These are phyloP conservation scores for Oreortyx pictus DNA, from an alignment of 2,797 vertebrate species.

Conservation along the genomic window DNA sequence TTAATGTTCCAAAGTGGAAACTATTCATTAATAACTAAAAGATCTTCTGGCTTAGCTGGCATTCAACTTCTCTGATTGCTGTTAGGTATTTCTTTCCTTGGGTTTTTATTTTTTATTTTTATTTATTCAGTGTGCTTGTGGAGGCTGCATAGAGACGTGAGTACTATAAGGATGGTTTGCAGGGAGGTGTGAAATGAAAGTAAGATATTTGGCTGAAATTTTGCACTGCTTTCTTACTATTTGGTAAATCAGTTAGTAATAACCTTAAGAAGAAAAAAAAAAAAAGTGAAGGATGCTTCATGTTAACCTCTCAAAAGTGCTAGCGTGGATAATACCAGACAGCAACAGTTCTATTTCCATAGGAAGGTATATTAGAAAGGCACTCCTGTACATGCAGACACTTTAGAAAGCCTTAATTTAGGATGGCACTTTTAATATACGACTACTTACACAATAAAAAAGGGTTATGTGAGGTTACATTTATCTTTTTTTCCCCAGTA, in stretches of 20 bases:
- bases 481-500: not conserved
- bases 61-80: constrained; percentile 38
- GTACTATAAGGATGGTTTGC: not conserved
- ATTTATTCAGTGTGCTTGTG: not conserved
- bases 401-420: not conserved
- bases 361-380: not conserved
- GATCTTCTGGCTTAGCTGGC: constrained; percentile 40
- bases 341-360: not conserved
- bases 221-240: not conserved
- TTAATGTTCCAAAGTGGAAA: constrained; percentile 58
- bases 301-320: not conserved
- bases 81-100: not conserved
- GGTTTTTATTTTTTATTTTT: not conserved
- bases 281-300: not conserved
- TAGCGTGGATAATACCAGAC: not conserved
- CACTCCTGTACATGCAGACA: not conserved
- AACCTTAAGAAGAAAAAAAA: not conserved
- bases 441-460: not conserved
- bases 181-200: not conserved
- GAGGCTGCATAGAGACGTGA: not conserved
- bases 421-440: not conserved
- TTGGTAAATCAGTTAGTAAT: not conserved
- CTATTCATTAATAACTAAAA: constrained; percentile 65
- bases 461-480: not conserved
- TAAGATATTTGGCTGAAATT: not conserved